Percentiles rank a stretch among this genome's conserved stretches.
Evolutionary conservation across 2,113 vertebrate genomes (phyloP).

Genomic region (Patagioenas fasciata): DNA sequence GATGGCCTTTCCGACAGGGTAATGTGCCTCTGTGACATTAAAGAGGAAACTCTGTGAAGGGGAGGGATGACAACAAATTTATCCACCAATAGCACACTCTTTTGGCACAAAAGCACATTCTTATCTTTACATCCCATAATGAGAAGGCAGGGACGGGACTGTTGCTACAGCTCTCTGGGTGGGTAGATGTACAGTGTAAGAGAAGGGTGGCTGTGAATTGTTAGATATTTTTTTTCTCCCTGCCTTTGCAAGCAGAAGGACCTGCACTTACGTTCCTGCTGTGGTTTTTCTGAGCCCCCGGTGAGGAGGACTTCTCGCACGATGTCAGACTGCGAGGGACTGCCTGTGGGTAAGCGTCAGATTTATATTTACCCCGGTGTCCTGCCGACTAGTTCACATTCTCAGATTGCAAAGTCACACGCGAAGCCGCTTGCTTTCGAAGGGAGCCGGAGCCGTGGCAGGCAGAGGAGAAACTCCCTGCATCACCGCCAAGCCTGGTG

Average conservation of each 20-base stretch:
- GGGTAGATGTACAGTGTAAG: conserved; percentile 49
- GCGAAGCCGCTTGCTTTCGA: neutral
- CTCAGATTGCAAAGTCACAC: conserved; percentile 67
- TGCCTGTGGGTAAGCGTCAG: conserved; percentile 87
- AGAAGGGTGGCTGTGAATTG: conserved; percentile 33
- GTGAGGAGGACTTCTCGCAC: conserved; percentile 62
- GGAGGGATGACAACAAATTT: conserved; percentile 90
- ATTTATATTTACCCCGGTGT: conserved; percentile 78
- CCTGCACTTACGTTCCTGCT: neutral
- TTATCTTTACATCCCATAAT: conserved; percentile 83
- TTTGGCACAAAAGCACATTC: conserved; percentile 78
- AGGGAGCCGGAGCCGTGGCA: neutral
- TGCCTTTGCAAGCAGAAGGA: neutral
- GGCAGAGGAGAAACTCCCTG: conserved; percentile 8
- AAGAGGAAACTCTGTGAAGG: conserved; percentile 73
- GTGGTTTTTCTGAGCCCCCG: conserved; percentile 37
- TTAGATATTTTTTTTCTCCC: neutral
- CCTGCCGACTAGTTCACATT: conserved; percentile 35
- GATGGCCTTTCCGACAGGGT: conserved; percentile 68
- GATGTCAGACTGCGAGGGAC: conserved; percentile 97
- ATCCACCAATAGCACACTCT: conserved; percentile 89
- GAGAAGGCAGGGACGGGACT: conserved; percentile 71
- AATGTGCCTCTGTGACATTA: conserved; percentile 72
- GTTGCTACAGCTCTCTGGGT: conserved; percentile 67
- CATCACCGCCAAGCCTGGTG: neutral